These are phyloP conservation scores for Ceratothoa steindachneri DNA, from an alignment of 2,888 invertebrate species.

Conservation along the genomic window DNA sequence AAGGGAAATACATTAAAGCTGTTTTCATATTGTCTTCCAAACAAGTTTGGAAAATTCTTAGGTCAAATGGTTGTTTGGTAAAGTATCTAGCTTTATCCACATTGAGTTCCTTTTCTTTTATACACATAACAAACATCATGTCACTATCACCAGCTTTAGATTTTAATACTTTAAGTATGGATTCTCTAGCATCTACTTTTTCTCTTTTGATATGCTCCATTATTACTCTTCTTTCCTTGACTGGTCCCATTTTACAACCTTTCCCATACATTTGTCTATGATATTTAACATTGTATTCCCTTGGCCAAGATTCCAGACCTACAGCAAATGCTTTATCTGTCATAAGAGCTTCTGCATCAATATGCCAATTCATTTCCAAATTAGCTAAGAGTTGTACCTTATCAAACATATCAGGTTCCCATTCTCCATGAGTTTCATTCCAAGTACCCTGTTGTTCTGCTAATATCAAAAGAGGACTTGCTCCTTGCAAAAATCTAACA, in stretches of 20 bases:
- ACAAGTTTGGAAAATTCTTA: neutral
- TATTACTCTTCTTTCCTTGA: neutral
- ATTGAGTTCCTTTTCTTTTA: neutral
- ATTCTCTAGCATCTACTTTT: neutral
- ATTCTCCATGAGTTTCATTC: neutral
- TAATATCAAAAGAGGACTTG: neutral
- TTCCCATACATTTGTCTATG: neutral
- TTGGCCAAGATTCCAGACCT: neutral
- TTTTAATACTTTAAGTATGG: neutral
- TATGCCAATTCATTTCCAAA: neutral
- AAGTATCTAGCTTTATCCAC: neutral
- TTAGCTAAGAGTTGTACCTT: neutral
- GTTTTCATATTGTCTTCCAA: neutral
- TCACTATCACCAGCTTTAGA: neutral
- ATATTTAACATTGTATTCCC: neutral
- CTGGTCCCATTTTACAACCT: neutral
- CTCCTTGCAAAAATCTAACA: neutral
- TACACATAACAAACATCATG: neutral
- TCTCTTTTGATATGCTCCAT: neutral
- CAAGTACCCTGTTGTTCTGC: neutral
- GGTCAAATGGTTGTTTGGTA: neutral
- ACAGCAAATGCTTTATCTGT: conserved; percentile 4
- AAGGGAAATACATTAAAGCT: neutral
- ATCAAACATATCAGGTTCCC: neutral
- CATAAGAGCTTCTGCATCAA: neutral